Conservation (phyloP, 2,113 vertebrate species). For the Thymallus thymallus region DNA sequence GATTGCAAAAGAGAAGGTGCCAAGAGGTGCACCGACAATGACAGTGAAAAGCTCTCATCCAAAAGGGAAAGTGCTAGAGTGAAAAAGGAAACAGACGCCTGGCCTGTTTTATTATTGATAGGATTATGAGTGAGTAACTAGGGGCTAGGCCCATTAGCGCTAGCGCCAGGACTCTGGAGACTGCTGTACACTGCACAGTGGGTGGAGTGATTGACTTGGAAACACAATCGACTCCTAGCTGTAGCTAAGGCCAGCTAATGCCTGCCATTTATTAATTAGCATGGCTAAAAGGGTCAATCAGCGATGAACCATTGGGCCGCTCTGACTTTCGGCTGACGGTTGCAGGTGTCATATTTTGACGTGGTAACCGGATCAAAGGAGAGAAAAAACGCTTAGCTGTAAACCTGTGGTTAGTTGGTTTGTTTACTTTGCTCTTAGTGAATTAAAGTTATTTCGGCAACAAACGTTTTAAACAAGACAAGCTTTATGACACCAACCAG, state of each 20-base stretch:
- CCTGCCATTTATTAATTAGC: constrained; percentile 42
- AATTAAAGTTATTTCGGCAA: too few species aligned
- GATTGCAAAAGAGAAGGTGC: constrained; percentile 10
- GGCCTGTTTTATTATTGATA: constrained; percentile 72
- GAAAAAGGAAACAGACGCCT: constrained; percentile 44
- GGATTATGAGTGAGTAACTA: constrained; percentile 68
- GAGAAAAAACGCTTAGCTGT: neutral
- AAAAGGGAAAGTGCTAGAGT: constrained; percentile 42
- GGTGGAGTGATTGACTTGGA: constrained; percentile 46
- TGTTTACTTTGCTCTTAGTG: neutral
- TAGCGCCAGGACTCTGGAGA: constrained; percentile 46
- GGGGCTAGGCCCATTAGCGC: constrained; percentile 57
- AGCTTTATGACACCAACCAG: neutral
- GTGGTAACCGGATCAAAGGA: neutral
- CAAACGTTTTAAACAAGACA: neutral
- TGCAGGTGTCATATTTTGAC: constrained; percentile 1
- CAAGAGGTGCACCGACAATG: constrained; percentile 30
- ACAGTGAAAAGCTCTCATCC: constrained; percentile 61
- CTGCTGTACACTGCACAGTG: constrained; percentile 24
- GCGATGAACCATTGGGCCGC: constrained; percentile 25
- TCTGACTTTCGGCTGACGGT: constrained; percentile 20
- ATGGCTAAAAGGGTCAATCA: constrained; percentile 41
- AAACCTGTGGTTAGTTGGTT: neutral
- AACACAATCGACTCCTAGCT: constrained; percentile 41
- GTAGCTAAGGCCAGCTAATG: constrained; percentile 28